Conservation (phyloP, 2,797 vertebrate genomes). For the Mormyrus hasselquistii region DNA sequence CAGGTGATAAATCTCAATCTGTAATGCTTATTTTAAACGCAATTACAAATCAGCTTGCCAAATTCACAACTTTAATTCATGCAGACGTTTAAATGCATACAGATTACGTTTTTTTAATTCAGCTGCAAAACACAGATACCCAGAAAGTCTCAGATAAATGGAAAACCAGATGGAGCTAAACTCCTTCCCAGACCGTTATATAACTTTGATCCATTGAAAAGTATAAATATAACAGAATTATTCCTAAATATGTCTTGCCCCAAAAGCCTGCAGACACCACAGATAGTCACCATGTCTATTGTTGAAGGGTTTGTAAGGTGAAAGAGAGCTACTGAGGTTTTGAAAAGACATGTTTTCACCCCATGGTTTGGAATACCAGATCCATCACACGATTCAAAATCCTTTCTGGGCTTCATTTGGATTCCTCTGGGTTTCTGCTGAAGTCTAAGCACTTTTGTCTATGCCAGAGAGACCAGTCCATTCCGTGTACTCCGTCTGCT, state of each 20-base stretch:
- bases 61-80: neutral
- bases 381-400: neutral
- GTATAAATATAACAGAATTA: neutral
- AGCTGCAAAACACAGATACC: neutral
- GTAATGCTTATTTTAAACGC: neutral
- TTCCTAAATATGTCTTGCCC: neutral
- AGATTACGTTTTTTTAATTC: neutral
- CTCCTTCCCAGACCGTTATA: neutral
- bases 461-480: neutral
- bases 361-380: neutral
- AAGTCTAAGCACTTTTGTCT: neutral
- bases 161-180: neutral
- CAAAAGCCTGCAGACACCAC: neutral
- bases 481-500: neutral
- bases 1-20: neutral
- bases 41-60: neutral
- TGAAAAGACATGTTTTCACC: neutral
- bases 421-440: neutral
- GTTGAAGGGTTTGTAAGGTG: neutral
- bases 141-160: neutral
- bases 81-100: neutral
- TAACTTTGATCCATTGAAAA: neutral
- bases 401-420: neutral
- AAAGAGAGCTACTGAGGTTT: neutral
- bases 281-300: neutral